phyloP scores from a whole-genome alignment of 1,140 invertebrate genomes.

The Zaprionus camerounensis region DNA sequence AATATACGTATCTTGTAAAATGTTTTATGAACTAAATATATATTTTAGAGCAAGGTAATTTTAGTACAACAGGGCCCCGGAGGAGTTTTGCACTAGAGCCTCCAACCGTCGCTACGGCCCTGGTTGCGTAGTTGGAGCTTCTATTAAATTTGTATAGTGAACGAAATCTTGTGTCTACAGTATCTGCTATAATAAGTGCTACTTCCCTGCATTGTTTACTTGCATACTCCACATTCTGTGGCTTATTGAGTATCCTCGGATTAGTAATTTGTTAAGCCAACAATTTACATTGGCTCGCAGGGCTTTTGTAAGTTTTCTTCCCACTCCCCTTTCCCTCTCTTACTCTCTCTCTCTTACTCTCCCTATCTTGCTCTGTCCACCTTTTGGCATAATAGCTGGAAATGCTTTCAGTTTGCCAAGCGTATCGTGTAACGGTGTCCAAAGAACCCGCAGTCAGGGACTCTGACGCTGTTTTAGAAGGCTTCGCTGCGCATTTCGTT shows the following conservation, averaged over 20 bases:
- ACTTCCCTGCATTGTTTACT: background rate
- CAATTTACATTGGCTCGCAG: slow-evolving; percentile 67
- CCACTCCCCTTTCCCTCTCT: slow-evolving; percentile 13
- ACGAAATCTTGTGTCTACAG: background rate
- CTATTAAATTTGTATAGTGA: background rate
- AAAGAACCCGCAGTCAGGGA: slow-evolving; percentile 4
- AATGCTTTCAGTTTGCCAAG: slow-evolving; percentile 29
- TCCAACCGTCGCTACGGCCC: too few species aligned
- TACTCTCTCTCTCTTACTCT: background rate
- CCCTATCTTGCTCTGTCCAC: background rate
- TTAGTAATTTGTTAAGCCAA: slow-evolving; percentile 80
- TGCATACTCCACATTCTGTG: slow-evolving; percentile 6
- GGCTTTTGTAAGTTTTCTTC: slow-evolving; percentile 59
- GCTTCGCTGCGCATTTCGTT: slow-evolving; percentile 48
- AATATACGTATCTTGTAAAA: too few species aligned
- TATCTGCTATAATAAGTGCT: background rate
- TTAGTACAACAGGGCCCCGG: too few species aligned
- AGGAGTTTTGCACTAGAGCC: too few species aligned
- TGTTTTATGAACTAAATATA: too few species aligned
- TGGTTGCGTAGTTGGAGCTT: background rate
- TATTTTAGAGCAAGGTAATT: too few species aligned
- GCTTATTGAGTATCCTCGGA: slow-evolving; percentile 47
- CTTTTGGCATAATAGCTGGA: background rate
- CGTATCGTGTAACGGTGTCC: slow-evolving; percentile 44
- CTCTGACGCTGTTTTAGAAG: slow-evolving; percentile 26